Conservation (phyloP, 2,797 vertebrate species). For the Leptoclinus maculatus region DNA sequence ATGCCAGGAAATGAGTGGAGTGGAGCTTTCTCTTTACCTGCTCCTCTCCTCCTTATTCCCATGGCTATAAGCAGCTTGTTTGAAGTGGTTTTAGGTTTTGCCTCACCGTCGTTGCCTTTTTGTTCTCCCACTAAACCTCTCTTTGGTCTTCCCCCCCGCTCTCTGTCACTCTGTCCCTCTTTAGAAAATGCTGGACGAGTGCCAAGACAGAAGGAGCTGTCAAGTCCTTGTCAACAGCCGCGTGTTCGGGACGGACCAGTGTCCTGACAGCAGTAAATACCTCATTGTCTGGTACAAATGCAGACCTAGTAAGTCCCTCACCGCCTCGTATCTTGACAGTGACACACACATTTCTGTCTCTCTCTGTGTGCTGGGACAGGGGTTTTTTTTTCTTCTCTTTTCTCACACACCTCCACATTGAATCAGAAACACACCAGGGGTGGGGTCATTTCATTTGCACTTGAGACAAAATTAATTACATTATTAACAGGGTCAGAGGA, state of each 20-base stretch:
- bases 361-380: constrained; percentile 15
- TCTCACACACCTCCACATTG: constrained; percentile 14
- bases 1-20: constrained; percentile 58
- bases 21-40: constrained; percentile 49
- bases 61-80: constrained; percentile 56
- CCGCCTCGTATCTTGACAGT: constrained; percentile 27
- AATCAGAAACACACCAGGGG: background rate
- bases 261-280: constrained; percentile 90
- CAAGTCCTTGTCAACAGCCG: constrained; percentile 91
- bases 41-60: constrained; percentile 46
- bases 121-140: constrained; percentile 59
- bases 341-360: constrained; percentile 42
- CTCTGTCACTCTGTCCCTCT: constrained; percentile 58
- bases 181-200: constrained; percentile 94
- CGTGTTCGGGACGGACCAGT: constrained; percentile 90
- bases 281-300: constrained; percentile 93
- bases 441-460: constrained; percentile 5
- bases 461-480: background rate
- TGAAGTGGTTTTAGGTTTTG: constrained; percentile 76
- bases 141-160: constrained; percentile 53
- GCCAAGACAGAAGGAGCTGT: constrained; percentile 92
- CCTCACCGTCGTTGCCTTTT: constrained; percentile 60
- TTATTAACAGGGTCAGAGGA: constrained; percentile 9
- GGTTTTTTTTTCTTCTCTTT: background rate
- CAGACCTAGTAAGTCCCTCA: constrained; percentile 89